Percentiles rank a stretch among this genome's conserved stretches.
Conservation (phyloP, 2,888 invertebrate genomes). For the Anagyrus pseudococci region DNA sequence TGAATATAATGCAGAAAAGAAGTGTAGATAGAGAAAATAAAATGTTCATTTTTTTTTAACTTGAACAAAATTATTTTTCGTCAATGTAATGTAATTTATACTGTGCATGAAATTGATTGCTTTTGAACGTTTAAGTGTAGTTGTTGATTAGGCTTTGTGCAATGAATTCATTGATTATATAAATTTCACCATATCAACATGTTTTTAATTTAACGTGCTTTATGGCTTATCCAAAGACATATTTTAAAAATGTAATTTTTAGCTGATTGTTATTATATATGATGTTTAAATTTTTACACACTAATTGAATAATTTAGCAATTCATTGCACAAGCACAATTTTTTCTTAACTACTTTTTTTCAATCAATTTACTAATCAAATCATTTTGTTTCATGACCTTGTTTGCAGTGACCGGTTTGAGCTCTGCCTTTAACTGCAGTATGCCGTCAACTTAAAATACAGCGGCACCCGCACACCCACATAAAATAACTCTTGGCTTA, state of each 20-base stretch:
- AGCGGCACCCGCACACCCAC: conserved; percentile 12
- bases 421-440: conserved; percentile 60
- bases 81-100: too few relatives aligned
- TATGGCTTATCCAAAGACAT: neutral
- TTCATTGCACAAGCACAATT: conserved; percentile 19
- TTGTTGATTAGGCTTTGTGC: neutral
- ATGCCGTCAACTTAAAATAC: conserved; percentile 52
- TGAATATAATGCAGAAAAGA: neutral
- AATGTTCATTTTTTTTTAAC: too few relatives aligned
- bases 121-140: neutral
- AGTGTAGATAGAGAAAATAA: neutral
- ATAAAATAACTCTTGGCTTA: conserved; percentile 24
- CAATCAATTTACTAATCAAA: conserved; percentile 19
- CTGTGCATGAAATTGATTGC: too few relatives aligned
- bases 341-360: conserved; percentile 1
- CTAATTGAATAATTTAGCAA: neutral
- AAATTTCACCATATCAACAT: neutral
- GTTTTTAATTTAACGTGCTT: neutral
- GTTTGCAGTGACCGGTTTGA: conserved; percentile 60
- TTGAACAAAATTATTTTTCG: neutral
- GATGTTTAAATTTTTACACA: neutral
- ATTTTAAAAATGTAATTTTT: neutral
- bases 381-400: conserved; percentile 39
- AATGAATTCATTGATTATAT: neutral
- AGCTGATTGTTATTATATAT: neutral